Evolutionary conservation across 1,140 invertebrate species (phyloP).

Genomic region (Lepeophtheirus salmonis): DNA sequence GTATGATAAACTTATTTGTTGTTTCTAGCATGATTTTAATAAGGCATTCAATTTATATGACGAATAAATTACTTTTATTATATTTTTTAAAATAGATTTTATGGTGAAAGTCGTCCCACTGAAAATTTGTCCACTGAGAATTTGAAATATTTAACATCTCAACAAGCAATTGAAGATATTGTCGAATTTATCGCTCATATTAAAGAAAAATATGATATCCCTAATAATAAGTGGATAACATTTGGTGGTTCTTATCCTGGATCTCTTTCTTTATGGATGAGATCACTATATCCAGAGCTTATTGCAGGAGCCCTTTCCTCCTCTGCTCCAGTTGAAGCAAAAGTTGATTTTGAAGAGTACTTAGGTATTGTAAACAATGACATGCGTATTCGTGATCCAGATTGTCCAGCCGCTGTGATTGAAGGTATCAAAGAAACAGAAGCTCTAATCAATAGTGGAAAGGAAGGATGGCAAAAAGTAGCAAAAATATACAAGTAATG

Average conservation of each 20-base stretch:
- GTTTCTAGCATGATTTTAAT: neutral
- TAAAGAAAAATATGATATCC: constrained; percentile 41
- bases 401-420: constrained; percentile 32
- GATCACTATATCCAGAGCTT: constrained; percentile 72
- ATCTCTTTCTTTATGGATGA: constrained; percentile 67
- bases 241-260: constrained; percentile 88
- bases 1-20: neutral
- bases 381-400: constrained; percentile 37
- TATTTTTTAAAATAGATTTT: constrained; percentile 46
- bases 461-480: neutral
- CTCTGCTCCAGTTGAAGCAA: constrained; percentile 65
- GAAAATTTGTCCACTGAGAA: constrained; percentile 41
- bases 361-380: constrained; percentile 48
- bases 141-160: constrained; percentile 52
- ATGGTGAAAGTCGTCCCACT: constrained; percentile 77
- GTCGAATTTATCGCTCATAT: constrained; percentile 54
- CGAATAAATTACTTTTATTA: no score
- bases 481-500: neutral
- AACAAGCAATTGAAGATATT: constrained; percentile 70
- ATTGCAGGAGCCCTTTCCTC: constrained; percentile 59
- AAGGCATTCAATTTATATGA: neutral
- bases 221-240: constrained; percentile 57
- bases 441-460: neutral
- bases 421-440: constrained; percentile 25
- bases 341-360: constrained; percentile 51